These are phyloP conservation scores for Trachymyrmex septentrionalis DNA, from an alignment of 1,140 invertebrate species.

Conservation along the genomic window DNA sequence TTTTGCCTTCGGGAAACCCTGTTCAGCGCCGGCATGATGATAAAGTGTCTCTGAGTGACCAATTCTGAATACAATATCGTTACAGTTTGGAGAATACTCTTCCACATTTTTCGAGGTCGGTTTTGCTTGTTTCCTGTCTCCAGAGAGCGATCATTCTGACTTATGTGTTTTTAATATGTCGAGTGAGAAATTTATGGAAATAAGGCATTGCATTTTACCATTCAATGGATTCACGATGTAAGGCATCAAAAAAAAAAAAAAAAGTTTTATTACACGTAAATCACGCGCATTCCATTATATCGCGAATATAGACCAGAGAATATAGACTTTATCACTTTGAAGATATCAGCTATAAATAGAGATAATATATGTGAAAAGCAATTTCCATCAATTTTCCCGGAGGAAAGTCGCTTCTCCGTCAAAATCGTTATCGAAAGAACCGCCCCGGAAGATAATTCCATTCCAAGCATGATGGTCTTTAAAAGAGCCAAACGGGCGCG, in stretches of 20 bases:
- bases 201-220: not conserved
- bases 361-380: not conserved
- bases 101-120: not conserved
- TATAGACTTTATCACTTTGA: not conserved
- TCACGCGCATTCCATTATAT: not conserved
- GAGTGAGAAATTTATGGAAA: constrained; percentile 15
- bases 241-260: not conserved
- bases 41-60: constrained; percentile 60
- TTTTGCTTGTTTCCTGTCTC: constrained; percentile 9
- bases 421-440: constrained; percentile 27
- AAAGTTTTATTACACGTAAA: not conserved
- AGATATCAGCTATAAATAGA: not conserved
- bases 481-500: constrained; percentile 42
- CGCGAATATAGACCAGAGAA: not conserved
- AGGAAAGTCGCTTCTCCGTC: not conserved
- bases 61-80: constrained; percentile 52
- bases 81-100: constrained; percentile 18
- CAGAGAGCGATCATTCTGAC: constrained; percentile 33
- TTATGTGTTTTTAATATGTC: constrained; percentile 48
- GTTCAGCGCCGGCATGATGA: constrained; percentile 36
- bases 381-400: constrained; percentile 33
- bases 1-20: constrained; percentile 24
- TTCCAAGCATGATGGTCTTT: not conserved
- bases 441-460: constrained; percentile 54
- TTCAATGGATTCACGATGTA: not conserved